phyloP scores from a whole-genome alignment of 2,888 invertebrate genomes.

The Chouioia cunea region DNA sequence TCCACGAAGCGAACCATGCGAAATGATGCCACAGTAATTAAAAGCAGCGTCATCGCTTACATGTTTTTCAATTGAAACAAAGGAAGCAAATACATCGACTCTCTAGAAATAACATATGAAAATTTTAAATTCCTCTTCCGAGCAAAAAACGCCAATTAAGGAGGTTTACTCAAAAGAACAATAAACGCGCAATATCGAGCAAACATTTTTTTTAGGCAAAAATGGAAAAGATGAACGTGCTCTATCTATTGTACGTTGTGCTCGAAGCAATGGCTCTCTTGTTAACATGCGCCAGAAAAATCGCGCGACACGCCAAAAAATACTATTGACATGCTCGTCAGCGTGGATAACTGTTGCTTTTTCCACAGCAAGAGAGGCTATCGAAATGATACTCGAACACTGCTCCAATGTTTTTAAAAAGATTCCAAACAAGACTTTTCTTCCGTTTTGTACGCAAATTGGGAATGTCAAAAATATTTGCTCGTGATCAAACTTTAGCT shows the following conservation, averaged over 20 bases:
- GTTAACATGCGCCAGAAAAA: constrained; percentile 16
- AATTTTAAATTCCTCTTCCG: background rate
- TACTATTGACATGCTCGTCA: constrained; percentile 23
- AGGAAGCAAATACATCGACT: background rate
- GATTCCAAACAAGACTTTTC: too few relatives aligned
- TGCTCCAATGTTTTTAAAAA: too few relatives aligned
- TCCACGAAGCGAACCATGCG: constrained; percentile 58
- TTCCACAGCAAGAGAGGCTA: background rate
- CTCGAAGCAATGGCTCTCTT: constrained; percentile 39
- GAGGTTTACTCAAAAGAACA: too few relatives aligned
- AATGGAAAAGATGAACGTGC: background rate
- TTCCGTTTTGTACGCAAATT: constrained; percentile 6
- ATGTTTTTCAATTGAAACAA: constrained; percentile 60
- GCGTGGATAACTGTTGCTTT: constrained; percentile 34
- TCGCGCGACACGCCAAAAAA: constrained; percentile 8
- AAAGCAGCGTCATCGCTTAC: constrained; percentile 56
- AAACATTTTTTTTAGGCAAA: background rate
- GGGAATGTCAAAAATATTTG: constrained; percentile 30
- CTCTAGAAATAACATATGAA: background rate
- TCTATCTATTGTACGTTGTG: constrained; percentile 15
- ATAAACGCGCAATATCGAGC: constrained; percentile 47
- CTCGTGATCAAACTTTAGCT: background rate
- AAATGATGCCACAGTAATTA: constrained; percentile 65
- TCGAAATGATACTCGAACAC: too few relatives aligned
- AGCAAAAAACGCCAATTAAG: constrained; percentile 55